phyloP scores from a whole-genome alignment of 2,797 vertebrate genomes.

The Myripristis murdjan region DNA sequence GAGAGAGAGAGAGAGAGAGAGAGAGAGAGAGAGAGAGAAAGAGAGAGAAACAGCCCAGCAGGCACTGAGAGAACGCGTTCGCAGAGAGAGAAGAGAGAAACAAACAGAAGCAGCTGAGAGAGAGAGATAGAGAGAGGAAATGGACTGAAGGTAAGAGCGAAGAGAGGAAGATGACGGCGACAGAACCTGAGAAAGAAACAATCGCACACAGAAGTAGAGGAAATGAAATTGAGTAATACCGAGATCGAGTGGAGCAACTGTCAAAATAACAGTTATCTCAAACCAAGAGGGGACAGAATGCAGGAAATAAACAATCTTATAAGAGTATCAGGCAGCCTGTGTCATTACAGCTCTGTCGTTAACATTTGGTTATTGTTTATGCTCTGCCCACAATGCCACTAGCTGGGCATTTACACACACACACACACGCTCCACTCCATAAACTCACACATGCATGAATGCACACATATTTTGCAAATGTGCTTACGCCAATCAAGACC shows the following conservation, averaged over 20 bases:
- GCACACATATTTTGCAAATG: constrained; percentile 56
- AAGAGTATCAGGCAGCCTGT: constrained; percentile 33
- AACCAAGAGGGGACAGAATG: background rate
- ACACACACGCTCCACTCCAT: constrained; percentile 39
- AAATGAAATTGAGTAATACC: constrained; percentile 28
- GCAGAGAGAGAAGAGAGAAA: background rate
- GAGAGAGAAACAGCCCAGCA: background rate
- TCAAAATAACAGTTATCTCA: constrained; percentile 31
- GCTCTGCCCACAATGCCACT: constrained; percentile 48
- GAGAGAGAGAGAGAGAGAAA: background rate
- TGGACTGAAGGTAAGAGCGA: background rate
- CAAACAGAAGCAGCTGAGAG: background rate
- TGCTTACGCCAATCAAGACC: constrained; percentile 52
- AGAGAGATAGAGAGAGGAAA: background rate
- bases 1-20: background rate
- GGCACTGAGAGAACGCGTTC: background rate
- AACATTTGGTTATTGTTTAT: constrained; percentile 79
- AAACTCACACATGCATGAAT: constrained; percentile 62
- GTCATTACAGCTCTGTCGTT: constrained; percentile 61
- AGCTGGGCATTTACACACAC: constrained; percentile 39
- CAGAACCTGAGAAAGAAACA: constrained; percentile 42
- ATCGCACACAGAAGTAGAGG: constrained; percentile 19
- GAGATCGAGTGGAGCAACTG: constrained; percentile 18
- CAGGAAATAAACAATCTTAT: constrained; percentile 29
- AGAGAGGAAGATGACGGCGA: constrained; percentile 3